phyloP scores from a whole-genome alignment of 2,888 invertebrate genomes.

The Lissocephala sabroskyi region DNA sequence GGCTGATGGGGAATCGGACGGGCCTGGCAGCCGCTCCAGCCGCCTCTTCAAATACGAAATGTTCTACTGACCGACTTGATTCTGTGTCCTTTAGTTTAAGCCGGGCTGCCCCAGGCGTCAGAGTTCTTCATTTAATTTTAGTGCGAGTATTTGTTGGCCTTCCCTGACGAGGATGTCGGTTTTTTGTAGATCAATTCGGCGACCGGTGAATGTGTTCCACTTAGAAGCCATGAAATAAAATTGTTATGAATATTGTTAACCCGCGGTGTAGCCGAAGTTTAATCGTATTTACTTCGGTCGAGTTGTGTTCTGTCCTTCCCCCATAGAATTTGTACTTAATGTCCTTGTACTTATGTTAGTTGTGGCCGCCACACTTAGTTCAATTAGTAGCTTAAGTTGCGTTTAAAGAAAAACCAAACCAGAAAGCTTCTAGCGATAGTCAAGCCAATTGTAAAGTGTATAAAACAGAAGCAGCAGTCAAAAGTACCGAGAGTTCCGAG shows the following conservation, averaged over 20 bases:
- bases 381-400: slow-evolving; percentile 39
- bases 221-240: slow-evolving; percentile 42
- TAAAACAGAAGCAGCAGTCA: too few relatives aligned
- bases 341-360: slow-evolving; percentile 23
- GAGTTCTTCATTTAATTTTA: slow-evolving; percentile 10
- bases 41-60: slow-evolving; percentile 56
- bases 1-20: slow-evolving; percentile 17
- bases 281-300: too few relatives aligned
- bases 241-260: neutral
- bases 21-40: slow-evolving; percentile 4
- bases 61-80: slow-evolving; percentile 57
- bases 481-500: too few relatives aligned
- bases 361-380: slow-evolving; percentile 38
- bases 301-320: neutral
- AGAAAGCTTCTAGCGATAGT: too few relatives aligned
- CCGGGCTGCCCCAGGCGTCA: slow-evolving; percentile 25
- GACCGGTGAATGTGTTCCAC: slow-evolving; percentile 29
- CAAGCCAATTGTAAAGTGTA: slow-evolving; percentile 21
- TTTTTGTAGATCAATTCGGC: slow-evolving; percentile 22
- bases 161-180: slow-evolving; percentile 5
- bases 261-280: too few relatives aligned
- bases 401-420: slow-evolving; percentile 1
- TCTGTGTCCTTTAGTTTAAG: too few relatives aligned
- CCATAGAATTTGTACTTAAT: slow-evolving; percentile 19
- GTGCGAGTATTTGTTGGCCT: neutral